Evolutionary conservation across 2,888 invertebrate genomes (phyloP), one percentile per base, ranked within the genome.

Genomic region (Calameuta idolon): DNA sequence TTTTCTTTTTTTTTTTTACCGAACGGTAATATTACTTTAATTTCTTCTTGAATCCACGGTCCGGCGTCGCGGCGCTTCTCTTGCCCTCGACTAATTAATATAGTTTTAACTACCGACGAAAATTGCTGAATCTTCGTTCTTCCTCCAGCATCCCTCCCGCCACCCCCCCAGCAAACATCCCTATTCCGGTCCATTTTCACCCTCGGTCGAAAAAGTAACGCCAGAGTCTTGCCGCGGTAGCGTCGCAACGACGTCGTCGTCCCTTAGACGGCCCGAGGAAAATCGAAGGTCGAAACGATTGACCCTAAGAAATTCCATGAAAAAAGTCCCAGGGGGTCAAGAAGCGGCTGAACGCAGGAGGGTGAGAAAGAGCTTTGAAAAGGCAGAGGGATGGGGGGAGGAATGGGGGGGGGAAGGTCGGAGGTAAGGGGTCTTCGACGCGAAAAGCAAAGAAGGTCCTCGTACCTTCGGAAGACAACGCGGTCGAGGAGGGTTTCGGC

Each of bases 61-160:
- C 33, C 12, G 31, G 31, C 71, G 31, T 78, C 75, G 68, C 30
- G 71, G 34, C 73, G 69, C 69, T 34, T 73, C 40, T 77, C 76
- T 80, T 79, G 75, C 74, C 73, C 31, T 37, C 80, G 79, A 77
- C 77, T 79, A 81, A 84, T 84, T 84, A 84, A 85, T 82, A 83
- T 79, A 79, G 77, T 77, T 81, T 76, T 68, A 30, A 69, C 75
- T 76, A 77, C 71, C 55, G 9, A 23, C 23, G 55, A 23, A 1
- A 55, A 55, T 2, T 55, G 23, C 23, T 55, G 55, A 23, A 23
- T 55, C 55, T 55, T 40, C 37, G 69, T 55, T 37, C 73, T 77
- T 71, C 79, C 76, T 55, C 74, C 33, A 30, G 31, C 69, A 12
- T 15, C 69, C 69, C 69, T 0, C 5, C 69, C 69, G 0, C 4